Percentiles rank a stretch among this genome's conserved stretches.
Conservation (phyloP, 2,113 vertebrate genomes). For the Hyaena hyaena region DNA sequence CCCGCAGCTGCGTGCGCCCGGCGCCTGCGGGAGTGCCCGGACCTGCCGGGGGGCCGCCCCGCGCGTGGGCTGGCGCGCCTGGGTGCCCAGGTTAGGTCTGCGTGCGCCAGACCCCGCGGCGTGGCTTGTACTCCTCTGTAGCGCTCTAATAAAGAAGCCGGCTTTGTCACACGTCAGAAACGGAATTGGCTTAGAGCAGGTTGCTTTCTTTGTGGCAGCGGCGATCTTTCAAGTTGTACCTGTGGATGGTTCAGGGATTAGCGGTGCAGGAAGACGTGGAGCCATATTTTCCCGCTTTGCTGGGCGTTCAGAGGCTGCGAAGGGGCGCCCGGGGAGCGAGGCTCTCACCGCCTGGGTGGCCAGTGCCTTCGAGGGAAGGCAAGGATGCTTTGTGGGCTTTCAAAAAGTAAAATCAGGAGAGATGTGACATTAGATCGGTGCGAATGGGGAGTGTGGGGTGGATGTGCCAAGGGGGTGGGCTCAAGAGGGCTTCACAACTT, state of each 20-base stretch:
- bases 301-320: neutral
- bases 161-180: neutral
- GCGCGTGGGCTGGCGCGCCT: neutral
- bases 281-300: neutral
- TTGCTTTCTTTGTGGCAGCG: neutral
- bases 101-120: neutral
- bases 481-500: neutral
- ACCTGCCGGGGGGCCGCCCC: neutral
- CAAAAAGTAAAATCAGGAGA: slow-evolving; percentile 49
- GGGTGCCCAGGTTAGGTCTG: neutral
- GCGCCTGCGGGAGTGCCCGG: neutral
- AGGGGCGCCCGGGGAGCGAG: neutral
- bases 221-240: slow-evolving; percentile 17
- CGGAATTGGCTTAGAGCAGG: neutral
- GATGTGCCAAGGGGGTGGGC: neutral
- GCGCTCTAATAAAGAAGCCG: neutral
- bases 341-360: neutral
- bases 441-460: neutral
- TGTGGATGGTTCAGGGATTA: neutral
- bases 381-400: slow-evolving; percentile 12
- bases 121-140: neutral
- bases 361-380: neutral
- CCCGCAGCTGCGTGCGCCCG: neutral
- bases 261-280: neutral
- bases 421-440: neutral